phyloP scores from a whole-genome alignment of 2,888 invertebrate species.

The Eupithecia insigniata region DNA sequence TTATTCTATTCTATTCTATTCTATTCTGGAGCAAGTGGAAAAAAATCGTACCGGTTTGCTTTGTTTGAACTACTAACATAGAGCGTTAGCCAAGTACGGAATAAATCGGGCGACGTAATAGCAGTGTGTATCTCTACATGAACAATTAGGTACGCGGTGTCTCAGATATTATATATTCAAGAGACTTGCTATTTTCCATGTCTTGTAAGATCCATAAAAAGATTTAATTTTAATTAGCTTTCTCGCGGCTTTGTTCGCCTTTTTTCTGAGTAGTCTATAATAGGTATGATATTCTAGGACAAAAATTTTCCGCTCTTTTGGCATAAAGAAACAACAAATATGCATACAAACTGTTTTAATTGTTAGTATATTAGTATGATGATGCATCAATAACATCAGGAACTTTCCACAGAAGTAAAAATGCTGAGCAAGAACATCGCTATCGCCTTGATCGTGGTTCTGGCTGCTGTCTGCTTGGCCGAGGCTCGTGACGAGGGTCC shows the following conservation, averaged over 20 bases:
- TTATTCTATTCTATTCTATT: no score
- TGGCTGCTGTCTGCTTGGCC: slow-evolving; percentile 69
- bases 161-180: no score
- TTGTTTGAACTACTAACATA: no score
- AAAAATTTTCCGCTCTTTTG: background rate
- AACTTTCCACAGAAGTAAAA: slow-evolving; percentile 46
- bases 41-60: no score
- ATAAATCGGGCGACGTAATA: no score
- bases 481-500: slow-evolving; percentile 80
- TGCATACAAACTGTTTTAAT: background rate
- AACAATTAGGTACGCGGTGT: no score
- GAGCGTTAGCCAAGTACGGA: no score
- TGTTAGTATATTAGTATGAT: background rate
- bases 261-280: background rate
- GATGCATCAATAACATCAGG: background rate
- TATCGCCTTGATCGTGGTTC: slow-evolving; percentile 65
- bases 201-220: no score
- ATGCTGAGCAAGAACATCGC: slow-evolving; percentile 77
- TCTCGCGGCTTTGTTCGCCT: background rate
- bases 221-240: no score
- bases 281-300: background rate
- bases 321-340: background rate
- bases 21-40: no score
- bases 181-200: no score
- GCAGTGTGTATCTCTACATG: no score